phyloP scores from a whole-genome alignment of 2,888 invertebrate genomes.

The Eupeodes luniger region DNA sequence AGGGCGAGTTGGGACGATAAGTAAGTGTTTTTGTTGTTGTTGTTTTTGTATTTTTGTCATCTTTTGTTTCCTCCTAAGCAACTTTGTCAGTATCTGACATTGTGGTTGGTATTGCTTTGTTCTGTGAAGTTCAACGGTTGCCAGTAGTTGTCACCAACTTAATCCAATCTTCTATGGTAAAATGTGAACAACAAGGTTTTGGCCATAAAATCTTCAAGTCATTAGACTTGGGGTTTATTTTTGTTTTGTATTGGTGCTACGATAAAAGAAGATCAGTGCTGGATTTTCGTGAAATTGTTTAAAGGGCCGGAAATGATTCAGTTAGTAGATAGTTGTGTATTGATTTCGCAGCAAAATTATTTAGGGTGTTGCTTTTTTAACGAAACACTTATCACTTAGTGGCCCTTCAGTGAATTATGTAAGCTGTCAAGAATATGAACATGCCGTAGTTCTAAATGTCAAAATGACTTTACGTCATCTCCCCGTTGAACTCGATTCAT shows the following conservation, averaged over 20 bases:
- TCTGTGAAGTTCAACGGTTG: conserved; percentile 60
- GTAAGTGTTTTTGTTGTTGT: conserved; percentile 30
- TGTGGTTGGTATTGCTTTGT: conserved; percentile 44
- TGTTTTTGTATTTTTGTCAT: conserved; percentile 34
- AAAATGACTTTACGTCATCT: background rate
- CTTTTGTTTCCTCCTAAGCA: conserved; percentile 44
- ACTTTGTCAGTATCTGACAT: conserved; percentile 31
- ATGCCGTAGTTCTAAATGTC: background rate
- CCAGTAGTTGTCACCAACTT: conserved; percentile 49
- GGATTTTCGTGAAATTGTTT: background rate
- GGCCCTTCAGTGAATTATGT: too few relatives aligned
- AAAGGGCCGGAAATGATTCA: background rate
- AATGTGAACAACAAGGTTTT: conserved; percentile 34
- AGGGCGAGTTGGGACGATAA: conserved; percentile 59
- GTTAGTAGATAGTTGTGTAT: too few relatives aligned
- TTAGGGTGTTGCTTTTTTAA: too few relatives aligned
- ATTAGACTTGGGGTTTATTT: conserved; percentile 22
- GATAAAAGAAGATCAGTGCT: background rate
- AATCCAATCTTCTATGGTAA: conserved; percentile 60
- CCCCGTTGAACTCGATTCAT: too few relatives aligned
- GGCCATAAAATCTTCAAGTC: conserved; percentile 25
- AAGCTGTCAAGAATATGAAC: too few relatives aligned
- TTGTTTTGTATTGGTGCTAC: background rate
- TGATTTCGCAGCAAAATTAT: too few relatives aligned
- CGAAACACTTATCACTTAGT: too few relatives aligned